These are phyloP conservation scores for Labroides dimidiatus DNA, from an alignment of 2,797 vertebrate species.

Conservation along the genomic window DNA sequence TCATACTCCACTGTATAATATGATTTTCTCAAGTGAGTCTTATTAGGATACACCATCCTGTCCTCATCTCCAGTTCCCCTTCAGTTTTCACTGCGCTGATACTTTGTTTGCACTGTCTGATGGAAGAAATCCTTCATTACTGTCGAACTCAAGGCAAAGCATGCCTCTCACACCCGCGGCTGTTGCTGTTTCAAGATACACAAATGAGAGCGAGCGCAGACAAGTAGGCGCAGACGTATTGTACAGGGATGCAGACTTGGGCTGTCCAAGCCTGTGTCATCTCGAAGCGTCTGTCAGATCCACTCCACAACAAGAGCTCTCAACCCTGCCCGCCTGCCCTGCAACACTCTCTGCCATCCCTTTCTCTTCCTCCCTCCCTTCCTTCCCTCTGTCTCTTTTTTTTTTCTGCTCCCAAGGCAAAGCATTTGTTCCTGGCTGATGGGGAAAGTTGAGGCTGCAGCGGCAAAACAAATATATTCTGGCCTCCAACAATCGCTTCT, in stretches of 20 bases:
- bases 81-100: conserved; percentile 49
- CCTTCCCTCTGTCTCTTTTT: conserved; percentile 41
- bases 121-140: conserved; percentile 64
- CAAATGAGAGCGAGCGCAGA: conserved; percentile 62
- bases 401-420: conserved; percentile 62
- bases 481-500: conserved; percentile 69
- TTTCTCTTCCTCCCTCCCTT: conserved; percentile 1
- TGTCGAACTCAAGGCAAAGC: conserved; percentile 46
- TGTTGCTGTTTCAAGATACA: conserved; percentile 58
- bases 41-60: conserved; percentile 76
- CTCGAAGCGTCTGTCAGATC: conserved; percentile 80
- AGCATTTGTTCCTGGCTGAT: conserved; percentile 75
- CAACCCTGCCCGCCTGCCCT: conserved; percentile 33
- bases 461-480: conserved; percentile 82
- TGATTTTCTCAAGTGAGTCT: conserved; percentile 83
- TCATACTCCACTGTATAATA: conserved; percentile 85
- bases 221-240: conserved; percentile 58
- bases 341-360: conserved; percentile 48
- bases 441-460: conserved; percentile 72
- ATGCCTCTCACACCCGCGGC: conserved; percentile 47
- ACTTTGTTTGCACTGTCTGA: conserved; percentile 67
- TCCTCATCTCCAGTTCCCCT: conserved; percentile 57
- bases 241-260: conserved; percentile 63
- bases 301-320: conserved; percentile 75
- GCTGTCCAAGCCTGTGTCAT: conserved; percentile 71